phyloP scores from a whole-genome alignment of 1,140 invertebrate genomes.

The Zaprionus capensis region DNA sequence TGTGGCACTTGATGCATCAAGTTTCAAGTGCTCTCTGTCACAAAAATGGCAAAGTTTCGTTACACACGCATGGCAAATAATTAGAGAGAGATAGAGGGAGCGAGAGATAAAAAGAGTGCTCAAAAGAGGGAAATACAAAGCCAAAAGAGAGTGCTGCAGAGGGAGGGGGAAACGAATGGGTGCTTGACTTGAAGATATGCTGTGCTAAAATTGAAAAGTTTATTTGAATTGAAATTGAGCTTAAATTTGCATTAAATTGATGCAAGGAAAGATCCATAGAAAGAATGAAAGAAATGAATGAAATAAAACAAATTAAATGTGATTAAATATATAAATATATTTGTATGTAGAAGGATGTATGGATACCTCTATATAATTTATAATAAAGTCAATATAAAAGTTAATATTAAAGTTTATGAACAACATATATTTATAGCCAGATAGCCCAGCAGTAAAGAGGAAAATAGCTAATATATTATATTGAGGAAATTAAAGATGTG shows the following conservation, averaged over 20 bases:
- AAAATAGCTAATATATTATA: no score
- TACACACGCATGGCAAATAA: constrained; percentile 58
- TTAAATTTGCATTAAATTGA: constrained; percentile 1
- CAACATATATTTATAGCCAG: no score
- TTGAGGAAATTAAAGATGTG: no score
- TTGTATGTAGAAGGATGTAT: background rate
- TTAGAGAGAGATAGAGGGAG: constrained; percentile 27
- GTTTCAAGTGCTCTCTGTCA: constrained; percentile 63
- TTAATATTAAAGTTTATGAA: no score
- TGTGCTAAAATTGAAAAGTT: background rate
- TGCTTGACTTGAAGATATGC: background rate
- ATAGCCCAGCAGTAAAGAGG: no score
- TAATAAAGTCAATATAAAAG: no score
- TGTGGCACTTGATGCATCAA: constrained; percentile 59
- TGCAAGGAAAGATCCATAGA: background rate
- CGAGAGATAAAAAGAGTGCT: background rate
- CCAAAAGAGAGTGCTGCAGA: background rate
- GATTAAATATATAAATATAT: background rate
- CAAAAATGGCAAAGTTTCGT: constrained; percentile 62
- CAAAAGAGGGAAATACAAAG: constrained; percentile 2
- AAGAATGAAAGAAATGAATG: background rate
- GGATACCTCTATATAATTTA: no score
- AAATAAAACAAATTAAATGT: background rate
- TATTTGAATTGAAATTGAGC: background rate
- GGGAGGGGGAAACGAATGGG: background rate